phyloP scores from a whole-genome alignment of 2,888 invertebrate species.

The Thysanoteuthis rhombus region DNA sequence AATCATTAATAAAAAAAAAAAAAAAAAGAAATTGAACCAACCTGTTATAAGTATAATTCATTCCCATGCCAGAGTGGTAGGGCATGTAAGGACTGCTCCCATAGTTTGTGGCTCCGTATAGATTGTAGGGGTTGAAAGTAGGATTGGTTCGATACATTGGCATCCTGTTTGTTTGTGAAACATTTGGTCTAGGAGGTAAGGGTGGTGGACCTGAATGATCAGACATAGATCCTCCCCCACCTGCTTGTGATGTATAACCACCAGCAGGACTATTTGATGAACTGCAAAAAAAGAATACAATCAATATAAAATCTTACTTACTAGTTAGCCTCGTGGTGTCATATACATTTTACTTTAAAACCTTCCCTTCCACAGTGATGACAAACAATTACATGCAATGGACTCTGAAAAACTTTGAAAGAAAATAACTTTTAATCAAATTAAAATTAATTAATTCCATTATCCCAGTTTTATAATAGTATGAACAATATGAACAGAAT shows the following conservation, averaged over 20 bases:
- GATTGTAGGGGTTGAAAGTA: not conserved
- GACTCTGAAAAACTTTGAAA: no score
- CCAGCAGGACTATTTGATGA: not conserved
- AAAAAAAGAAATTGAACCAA: no score
- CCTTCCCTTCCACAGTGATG: no score
- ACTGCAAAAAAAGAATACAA: not conserved
- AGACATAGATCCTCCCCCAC: not conserved
- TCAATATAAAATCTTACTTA: not conserved
- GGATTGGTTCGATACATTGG: not conserved
- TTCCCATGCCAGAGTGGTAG: conserved; percentile 20
- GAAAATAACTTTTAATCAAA: no score
- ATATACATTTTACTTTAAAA: no score
- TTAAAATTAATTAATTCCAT: no score
- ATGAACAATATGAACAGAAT: no score
- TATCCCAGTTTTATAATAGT: no score
- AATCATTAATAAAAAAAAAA: conserved; percentile 35
- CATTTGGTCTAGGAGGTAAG: conserved; percentile 17
- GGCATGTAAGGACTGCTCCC: conserved; percentile 31
- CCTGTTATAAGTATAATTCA: conserved; percentile 46
- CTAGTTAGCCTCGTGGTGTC: no score
- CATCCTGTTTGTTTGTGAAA: not conserved
- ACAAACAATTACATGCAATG: no score
- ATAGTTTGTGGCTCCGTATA: not conserved
- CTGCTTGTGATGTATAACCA: not conserved
- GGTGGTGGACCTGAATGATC: not conserved